Evolutionary conservation across 1,140 invertebrate genomes (phyloP), one percentile per base, ranked within the genome.

Genomic region (Harlomillsia oculata): DNA sequence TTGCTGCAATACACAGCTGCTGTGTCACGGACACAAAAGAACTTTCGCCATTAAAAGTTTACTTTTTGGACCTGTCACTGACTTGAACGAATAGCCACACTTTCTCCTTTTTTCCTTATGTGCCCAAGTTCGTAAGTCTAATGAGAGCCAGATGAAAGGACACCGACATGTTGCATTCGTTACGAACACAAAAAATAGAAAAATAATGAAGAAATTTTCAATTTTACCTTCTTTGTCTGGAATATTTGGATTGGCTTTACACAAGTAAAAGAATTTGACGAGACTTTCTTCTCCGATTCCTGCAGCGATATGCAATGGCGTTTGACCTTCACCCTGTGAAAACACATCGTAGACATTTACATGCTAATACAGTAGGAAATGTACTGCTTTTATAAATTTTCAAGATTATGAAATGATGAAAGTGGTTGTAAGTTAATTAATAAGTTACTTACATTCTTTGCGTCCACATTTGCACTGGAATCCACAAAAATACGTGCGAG

Each of bases 201-300:
- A n/a, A n/a, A n/a, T n/a, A n/a, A n/a, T n/a, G n/a, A n/a, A n/a
- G n/a, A n/a, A n/a, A n/a, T n/a, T n/a, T n/a, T n/a, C n/a, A n/a
- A n/a, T 16, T 59, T 65, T 66, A 81, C 81, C 81, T 77, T 93
- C 87, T 71, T 92, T 89, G 72, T 99, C 95, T 30, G 85, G 78
- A 60, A 97, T 84, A 63, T 90, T 87, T 9, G 94, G 89, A 57
- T 89, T 92, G 1, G 94, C 95, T 67, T 91, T 80, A 32, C 92
- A 85, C 25, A 89, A 83, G 69, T 94, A 94, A 68, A 99, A 89
- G 71, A 93, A 94, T 73, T 96, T 97, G 1, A 98, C 83, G 34
- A 97, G 74, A 0, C 80, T 79, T 69, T 97, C 93, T 70, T 98
- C 93, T 3, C 93, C 94, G 69, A 94, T 88, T 6, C 85, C 85